Percentiles rank a stretch among this genome's conserved stretches.
These are phyloP conservation scores for Meiosimyza decipiens DNA, from an alignment of 2,888 invertebrate species.

Conservation along the genomic window DNA sequence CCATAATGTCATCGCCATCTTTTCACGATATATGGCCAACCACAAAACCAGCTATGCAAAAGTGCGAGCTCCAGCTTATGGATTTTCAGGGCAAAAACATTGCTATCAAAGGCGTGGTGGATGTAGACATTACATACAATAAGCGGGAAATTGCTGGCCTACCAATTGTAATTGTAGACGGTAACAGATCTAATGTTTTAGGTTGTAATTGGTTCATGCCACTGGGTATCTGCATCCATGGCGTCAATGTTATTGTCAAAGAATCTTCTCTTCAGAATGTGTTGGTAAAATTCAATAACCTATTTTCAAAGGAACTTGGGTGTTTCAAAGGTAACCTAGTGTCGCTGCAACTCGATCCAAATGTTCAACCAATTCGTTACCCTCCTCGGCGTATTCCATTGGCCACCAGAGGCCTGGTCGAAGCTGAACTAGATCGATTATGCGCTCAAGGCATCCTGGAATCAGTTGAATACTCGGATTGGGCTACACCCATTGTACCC, in stretches of 20 bases:
- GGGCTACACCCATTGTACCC: constrained; percentile 37
- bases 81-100: neutral
- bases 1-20: neutral
- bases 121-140: too few species aligned
- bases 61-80: neutral
- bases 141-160: too few species aligned
- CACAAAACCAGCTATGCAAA: neutral
- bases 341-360: constrained; percentile 16
- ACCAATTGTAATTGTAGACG: too few species aligned
- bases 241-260: constrained; percentile 20
- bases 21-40: constrained; percentile 4
- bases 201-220: too few species aligned
- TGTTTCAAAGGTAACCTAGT: constrained; percentile 34
- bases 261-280: neutral
- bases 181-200: too few species aligned
- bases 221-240: too few species aligned
- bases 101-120: constrained; percentile 20
- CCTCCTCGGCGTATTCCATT: constrained; percentile 30
- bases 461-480: constrained; percentile 35
- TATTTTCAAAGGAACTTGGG: constrained; percentile 36
- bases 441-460: constrained; percentile 45
- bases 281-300: constrained; percentile 24
- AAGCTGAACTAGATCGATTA: constrained; percentile 44
- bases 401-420: constrained; percentile 22
- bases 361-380: constrained; percentile 21